Evolutionary conservation across 2,113 vertebrate genomes (phyloP).

Genomic region (Triplophysa dalaica): DNA sequence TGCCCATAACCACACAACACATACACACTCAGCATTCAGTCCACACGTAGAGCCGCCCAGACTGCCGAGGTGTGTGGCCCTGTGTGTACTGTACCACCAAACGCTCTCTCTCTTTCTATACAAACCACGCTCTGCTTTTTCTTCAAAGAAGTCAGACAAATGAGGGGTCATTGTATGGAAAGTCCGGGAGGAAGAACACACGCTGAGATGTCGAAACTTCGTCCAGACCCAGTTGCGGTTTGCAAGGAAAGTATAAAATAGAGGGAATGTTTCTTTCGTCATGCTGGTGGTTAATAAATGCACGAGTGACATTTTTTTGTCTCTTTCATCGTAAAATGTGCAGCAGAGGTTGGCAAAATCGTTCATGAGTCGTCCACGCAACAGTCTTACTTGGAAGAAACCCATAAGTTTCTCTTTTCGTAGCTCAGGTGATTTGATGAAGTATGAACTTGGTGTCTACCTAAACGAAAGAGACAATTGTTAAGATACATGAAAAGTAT

Average conservation of each 20-base stretch:
- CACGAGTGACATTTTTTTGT: conserved; percentile 75
- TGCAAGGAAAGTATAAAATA: conserved; percentile 59
- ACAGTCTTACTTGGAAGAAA: too few species aligned
- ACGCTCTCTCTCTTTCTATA: not conserved
- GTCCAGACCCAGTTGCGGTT: conserved; percentile 53
- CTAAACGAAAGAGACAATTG: too few species aligned
- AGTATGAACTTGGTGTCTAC: too few species aligned
- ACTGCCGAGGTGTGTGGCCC: conserved; percentile 75
- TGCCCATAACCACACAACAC: conserved; percentile 73
- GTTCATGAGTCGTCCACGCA: conserved; percentile 64
- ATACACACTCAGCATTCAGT: conserved; percentile 67
- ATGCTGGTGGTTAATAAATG: conserved; percentile 74
- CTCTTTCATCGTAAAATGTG: conserved; percentile 78
- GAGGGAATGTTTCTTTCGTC: conserved; percentile 58
- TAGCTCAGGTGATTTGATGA: too few species aligned
- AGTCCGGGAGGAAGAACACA: conserved; percentile 16
- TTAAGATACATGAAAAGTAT: too few species aligned
- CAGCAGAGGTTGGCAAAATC: conserved; percentile 71
- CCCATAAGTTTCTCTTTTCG: too few species aligned
- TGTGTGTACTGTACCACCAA: not conserved
- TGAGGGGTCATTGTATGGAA: not conserved
- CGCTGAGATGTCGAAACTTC: conserved; percentile 58
- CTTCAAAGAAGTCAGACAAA: conserved; percentile 6
- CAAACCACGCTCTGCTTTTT: conserved; percentile 2
- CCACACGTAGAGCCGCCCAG: conserved; percentile 71